phyloP scores from a whole-genome alignment of 1,140 invertebrate genomes.

The Lepidurus arcticus region DNA sequence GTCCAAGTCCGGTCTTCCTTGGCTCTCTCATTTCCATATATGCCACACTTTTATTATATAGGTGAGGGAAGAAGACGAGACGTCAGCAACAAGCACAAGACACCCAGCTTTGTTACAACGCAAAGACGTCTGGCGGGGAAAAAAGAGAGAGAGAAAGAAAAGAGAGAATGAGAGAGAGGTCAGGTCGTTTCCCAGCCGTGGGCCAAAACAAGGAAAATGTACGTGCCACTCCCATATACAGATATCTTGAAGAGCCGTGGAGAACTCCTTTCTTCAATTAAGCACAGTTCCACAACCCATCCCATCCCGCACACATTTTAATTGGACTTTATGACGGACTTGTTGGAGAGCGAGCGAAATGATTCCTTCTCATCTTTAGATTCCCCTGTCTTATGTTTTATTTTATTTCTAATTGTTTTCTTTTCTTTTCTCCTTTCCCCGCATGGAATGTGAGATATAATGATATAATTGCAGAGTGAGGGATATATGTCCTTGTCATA shows the following conservation, averaged over 20 bases:
- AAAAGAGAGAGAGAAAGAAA: neutral
- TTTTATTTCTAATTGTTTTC: neutral
- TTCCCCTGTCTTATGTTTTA: neutral
- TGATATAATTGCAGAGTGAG: no score
- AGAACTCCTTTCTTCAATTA: constrained; percentile 11
- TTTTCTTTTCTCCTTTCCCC: no score
- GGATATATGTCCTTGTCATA: no score
- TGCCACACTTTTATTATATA: constrained; percentile 22
- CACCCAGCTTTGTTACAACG: neutral
- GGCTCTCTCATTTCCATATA: constrained; percentile 11
- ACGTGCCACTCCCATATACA: constrained; percentile 21
- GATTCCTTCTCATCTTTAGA: neutral
- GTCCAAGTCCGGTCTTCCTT: neutral
- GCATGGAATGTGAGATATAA: no score
- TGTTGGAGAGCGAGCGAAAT: neutral
- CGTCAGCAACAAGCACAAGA: constrained; percentile 9
- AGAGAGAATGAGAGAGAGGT: neutral
- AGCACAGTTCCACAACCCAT: neutral
- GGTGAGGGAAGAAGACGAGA: constrained; percentile 20
- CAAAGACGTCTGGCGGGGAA: neutral
- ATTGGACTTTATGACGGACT: constrained; percentile 14
- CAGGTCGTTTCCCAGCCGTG: constrained; percentile 10
- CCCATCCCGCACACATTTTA: neutral
- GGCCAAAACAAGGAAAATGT: constrained; percentile 12
- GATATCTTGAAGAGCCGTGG: neutral